Conservation (phyloP, 2,113 vertebrate genomes). For the Pleuronectes platessa region DNA sequence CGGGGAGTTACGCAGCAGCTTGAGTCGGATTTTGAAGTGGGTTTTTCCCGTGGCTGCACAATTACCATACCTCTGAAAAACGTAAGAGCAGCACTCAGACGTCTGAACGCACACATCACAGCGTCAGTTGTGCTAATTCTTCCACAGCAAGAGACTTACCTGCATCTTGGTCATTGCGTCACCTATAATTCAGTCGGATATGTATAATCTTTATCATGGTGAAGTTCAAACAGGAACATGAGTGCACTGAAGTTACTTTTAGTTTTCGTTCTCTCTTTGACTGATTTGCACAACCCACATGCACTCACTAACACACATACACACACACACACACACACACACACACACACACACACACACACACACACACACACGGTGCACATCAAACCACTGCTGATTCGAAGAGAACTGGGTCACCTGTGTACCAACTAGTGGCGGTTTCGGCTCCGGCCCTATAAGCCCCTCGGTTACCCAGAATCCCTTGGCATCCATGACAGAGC, state of each 20-base stretch:
- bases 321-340: background rate
- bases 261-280: conserved; percentile 19
- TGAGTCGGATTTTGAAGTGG: conserved; percentile 61
- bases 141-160: background rate
- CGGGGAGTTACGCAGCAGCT: conserved; percentile 61
- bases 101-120: background rate
- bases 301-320: background rate
- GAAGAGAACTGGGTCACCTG: conserved; percentile 75
- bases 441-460: conserved; percentile 61
- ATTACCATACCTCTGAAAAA: conserved; percentile 59
- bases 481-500: conserved; percentile 65
- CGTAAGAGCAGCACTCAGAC: conserved; percentile 27
- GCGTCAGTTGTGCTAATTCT: background rate
- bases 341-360: conserved; percentile 23
- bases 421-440: conserved; percentile 60
- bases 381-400: conserved; percentile 71
- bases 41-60: conserved; percentile 53
- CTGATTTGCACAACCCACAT: conserved; percentile 11
- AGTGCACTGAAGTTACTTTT: conserved; percentile 11
- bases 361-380: conserved; percentile 39
- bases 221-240: background rate
- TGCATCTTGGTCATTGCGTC: background rate
- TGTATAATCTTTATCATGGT: too few species aligned
- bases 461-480: conserved; percentile 67
- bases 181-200: conserved; percentile 8